Percentiles rank a stretch among this genome's conserved stretches.
Conservation (phyloP, 2,113 vertebrate genomes). For the Rhea americana region DNA sequence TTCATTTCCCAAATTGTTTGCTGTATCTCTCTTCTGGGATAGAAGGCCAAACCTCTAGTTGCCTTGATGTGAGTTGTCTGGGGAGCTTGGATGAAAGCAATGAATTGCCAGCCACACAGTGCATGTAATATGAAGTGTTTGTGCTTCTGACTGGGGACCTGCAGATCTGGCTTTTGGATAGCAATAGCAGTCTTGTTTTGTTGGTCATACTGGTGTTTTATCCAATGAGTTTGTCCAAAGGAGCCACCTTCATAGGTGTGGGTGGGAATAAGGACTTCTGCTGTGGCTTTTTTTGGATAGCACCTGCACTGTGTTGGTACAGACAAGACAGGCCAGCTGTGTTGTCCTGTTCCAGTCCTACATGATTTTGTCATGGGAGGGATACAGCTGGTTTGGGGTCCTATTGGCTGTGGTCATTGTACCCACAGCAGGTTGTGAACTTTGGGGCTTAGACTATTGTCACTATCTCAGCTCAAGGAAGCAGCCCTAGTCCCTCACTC, state of each 20-base stretch:
- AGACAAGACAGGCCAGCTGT: neutral
- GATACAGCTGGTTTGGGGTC: neutral
- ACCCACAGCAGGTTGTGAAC: neutral
- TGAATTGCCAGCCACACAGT: too few relatives aligned
- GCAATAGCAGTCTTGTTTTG: too few relatives aligned
- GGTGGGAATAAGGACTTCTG: too few relatives aligned
- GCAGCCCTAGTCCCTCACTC: neutral
- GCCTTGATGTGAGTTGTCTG: neutral
- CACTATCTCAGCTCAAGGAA: neutral
- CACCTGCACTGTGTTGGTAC: neutral
- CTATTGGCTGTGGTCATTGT: neutral
- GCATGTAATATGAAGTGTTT: too few relatives aligned
- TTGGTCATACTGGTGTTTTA: too few relatives aligned
- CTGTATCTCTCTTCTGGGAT: neutral
- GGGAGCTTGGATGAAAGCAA: neutral
- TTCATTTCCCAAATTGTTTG: rapidly evolving
- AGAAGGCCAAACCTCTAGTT: neutral
- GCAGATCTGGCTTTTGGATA: too few relatives aligned
- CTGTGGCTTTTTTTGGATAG: neutral
- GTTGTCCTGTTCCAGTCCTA: neutral
- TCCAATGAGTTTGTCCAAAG: too few relatives aligned
- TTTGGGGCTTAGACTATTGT: neutral
- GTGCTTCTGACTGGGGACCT: too few relatives aligned
- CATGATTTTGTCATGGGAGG: neutral
- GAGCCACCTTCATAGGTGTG: neutral